Percentiles rank a stretch among this genome's conserved stretches.
phyloP scores from a whole-genome alignment of 1,140 invertebrate species.

The Lucilia cuprina region DNA sequence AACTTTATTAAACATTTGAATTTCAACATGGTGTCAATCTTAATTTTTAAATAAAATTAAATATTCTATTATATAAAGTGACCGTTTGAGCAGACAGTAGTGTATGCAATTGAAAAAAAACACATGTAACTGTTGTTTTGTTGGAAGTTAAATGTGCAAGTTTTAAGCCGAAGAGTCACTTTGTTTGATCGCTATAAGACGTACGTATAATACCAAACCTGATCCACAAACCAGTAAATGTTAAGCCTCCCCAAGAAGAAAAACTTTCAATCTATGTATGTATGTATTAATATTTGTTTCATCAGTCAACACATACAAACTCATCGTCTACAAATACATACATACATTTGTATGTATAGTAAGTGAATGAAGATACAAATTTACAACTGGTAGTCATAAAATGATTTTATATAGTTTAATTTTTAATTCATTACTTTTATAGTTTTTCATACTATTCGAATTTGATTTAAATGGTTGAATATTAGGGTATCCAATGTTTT shows the following conservation, averaged over 20 bases:
- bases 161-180: background rate
- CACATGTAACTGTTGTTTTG: constrained; percentile 6
- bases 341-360: too few species aligned
- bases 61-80: background rate
- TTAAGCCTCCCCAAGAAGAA: constrained; percentile 1
- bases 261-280: background rate
- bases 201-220: background rate
- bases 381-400: background rate
- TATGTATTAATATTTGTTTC: background rate
- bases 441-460: background rate
- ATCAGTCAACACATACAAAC: too few species aligned
- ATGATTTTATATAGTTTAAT: background rate
- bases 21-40: too few species aligned
- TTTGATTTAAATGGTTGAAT: background rate
- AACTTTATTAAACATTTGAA: too few species aligned
- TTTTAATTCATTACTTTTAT: constrained; percentile 2
- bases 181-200: background rate
- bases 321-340: too few species aligned
- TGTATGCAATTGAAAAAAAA: background rate
- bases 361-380: background rate
- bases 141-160: background rate
- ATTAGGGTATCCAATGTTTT: too few species aligned
- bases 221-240: constrained; percentile 14
- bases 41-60: too few species aligned
- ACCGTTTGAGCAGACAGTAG: background rate